These are phyloP conservation scores for Pachypeltis micranthus DNA, from an alignment of 1,140 invertebrate genomes.

Conservation along the genomic window DNA sequence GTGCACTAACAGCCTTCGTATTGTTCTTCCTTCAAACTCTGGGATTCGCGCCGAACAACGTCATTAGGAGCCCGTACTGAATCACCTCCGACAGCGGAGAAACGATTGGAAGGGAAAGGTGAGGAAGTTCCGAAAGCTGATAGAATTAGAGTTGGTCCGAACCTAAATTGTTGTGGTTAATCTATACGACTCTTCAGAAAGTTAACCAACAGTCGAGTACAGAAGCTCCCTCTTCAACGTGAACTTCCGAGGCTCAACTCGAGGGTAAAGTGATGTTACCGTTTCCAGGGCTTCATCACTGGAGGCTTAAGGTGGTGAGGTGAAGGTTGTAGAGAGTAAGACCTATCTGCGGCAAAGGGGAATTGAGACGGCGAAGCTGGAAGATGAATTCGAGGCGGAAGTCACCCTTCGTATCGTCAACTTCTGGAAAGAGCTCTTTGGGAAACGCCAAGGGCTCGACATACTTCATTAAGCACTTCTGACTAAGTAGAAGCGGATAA, in stretches of 20 bases:
- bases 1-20: slow-evolving; percentile 6
- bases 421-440: too few relatives aligned
- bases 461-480: too few relatives aligned
- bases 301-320: slow-evolving; percentile 11
- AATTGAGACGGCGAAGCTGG: too few relatives aligned
- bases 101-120: background rate
- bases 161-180: slow-evolving; percentile 4
- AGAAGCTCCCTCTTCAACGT: too few relatives aligned
- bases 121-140: background rate
- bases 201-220: too few relatives aligned
- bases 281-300: background rate
- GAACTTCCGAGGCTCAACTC: background rate
- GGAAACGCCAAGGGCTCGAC: too few relatives aligned
- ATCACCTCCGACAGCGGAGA: background rate
- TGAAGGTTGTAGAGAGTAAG: slow-evolving; percentile 10
- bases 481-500: too few relatives aligned
- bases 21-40: slow-evolving; percentile 9
- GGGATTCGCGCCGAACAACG: background rate
- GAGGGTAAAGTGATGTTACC: slow-evolving; percentile 1
- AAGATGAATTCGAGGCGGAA: too few relatives aligned
- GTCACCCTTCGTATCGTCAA: too few relatives aligned
- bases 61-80: background rate
- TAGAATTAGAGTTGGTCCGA: slow-evolving; percentile 2
- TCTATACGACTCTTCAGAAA: background rate
- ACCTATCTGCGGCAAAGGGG: too few relatives aligned